Evolutionary conservation across 2,888 invertebrate genomes (phyloP).

Genomic region (Drosophila testacea): DNA sequence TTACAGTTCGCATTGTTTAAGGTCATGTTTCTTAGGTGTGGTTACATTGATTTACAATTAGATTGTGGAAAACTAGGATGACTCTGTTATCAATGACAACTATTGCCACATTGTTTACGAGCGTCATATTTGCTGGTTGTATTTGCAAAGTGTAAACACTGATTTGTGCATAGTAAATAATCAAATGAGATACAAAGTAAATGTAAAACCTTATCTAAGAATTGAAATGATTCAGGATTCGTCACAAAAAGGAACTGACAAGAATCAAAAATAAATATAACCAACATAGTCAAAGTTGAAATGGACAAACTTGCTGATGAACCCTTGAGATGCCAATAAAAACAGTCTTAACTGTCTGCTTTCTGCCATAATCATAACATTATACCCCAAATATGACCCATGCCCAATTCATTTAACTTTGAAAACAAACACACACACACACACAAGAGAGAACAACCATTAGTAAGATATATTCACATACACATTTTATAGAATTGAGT

Average conservation of each 20-base stretch:
- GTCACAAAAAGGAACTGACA: too few species aligned
- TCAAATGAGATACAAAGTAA: too few species aligned
- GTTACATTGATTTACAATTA: constrained; percentile 37
- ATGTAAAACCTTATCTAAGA: too few species aligned
- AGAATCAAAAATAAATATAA: neutral
- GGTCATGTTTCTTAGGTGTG: constrained; percentile 25
- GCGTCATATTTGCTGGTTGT: neutral
- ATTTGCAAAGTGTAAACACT: constrained; percentile 7
- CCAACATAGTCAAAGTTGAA: constrained; percentile 9
- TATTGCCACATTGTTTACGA: neutral
- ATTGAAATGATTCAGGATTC: too few species aligned
- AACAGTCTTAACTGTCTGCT: constrained; percentile 18
- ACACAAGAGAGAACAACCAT: constrained; percentile 31
- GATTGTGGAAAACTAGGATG: neutral
- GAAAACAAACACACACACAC: constrained; percentile 19
- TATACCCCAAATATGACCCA: constrained; percentile 35
- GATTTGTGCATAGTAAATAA: neutral
- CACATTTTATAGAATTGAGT: constrained; percentile 41
- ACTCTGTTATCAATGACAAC: constrained; percentile 4
- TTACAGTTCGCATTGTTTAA: constrained; percentile 22
- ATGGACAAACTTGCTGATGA: constrained; percentile 11
- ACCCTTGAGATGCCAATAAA: constrained; percentile 23
- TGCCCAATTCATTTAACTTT: constrained; percentile 47
- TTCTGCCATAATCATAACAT: constrained; percentile 50
- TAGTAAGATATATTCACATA: constrained; percentile 24